Base-by-base conservation (phyloP, 1,140 invertebrate species). In the Whitmania pigra region DNA sequence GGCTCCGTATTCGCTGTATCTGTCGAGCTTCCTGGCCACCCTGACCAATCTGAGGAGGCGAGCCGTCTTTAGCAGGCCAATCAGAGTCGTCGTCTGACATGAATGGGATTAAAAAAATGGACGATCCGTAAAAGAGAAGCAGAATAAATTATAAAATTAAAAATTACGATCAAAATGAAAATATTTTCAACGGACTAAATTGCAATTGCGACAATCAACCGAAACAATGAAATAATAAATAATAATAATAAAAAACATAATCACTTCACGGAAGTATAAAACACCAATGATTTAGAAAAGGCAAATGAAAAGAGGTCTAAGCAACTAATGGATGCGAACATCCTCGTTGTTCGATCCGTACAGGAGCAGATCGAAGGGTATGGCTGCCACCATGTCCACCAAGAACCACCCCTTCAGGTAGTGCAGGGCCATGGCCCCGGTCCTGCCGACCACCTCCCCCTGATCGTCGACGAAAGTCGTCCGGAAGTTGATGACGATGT, bases 401-500 rank as follows among this genome's bases (percentile, higher is more conserved):
- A 97, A 85, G 84, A 98, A 99, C 95, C 95, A 99, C 76, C 95
- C 94, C 81, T 91, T 89, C 71, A 99, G 87, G 83, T 99, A 98
- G 85, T 99, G 94, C 76, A 96, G 88, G 76, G 95, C 94, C 80
- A 99, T 98, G n/a, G 27, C 40, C 15, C 67, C 67, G 3, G 67
- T 31, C n/a, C 40, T 25, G 15, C 67, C 36, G 25, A 68, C 67
- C 36, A 68, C 67, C 40, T 68, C 67, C 11, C 98, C 95, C 78
- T 94, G 95, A 73, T 89, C 89, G 84, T 97, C 97, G 73, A 99
- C 93, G 85, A 95, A 99, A 25, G 95, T 99, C 72, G 95, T 99
- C 72, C 95, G 90, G 85, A 98, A 98, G 85, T 99, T 98, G 83
- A 99, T 98, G 76, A 97, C 84, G 79, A 98, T 97, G 84, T 99